Conservation (phyloP, 1,140 invertebrate species). For the Drosophila oshimai region DNA sequence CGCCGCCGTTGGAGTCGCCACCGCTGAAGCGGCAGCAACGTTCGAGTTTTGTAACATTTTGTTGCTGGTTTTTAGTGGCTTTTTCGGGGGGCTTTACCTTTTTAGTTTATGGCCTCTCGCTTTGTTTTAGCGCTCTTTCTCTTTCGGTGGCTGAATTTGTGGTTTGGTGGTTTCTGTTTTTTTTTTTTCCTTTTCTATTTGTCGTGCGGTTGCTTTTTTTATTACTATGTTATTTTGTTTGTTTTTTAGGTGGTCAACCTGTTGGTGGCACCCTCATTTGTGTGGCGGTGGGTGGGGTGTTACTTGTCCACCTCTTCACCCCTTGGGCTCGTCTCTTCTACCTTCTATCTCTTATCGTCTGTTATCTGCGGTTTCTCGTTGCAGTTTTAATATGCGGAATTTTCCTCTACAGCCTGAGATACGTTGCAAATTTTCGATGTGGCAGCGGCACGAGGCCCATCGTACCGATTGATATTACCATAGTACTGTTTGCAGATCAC, state of each 20-base stretch:
- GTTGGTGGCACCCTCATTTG: conserved; percentile 35
- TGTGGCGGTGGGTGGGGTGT: conserved; percentile 25
- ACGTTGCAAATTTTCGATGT: conserved; percentile 23
- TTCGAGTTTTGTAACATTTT: conserved; percentile 79
- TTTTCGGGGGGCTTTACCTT: background rate
- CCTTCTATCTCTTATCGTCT: background rate
- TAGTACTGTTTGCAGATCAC: conserved; percentile 20
- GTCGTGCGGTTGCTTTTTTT: conserved; percentile 14
- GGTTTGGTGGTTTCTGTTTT: conserved; percentile 33
- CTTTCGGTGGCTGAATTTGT: conserved; percentile 21
- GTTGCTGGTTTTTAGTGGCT: conserved; percentile 5
- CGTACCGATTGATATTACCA: conserved; percentile 37
- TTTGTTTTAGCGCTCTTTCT: conserved; percentile 12
- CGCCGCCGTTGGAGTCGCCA: conserved; percentile 42
- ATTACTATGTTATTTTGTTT: conserved; percentile 4
- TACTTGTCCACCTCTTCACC: background rate
- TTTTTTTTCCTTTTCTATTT: conserved; percentile 31
- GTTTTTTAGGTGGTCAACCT: conserved; percentile 29
- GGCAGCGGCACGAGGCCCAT: conserved; percentile 63
- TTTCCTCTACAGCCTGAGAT: conserved; percentile 28
- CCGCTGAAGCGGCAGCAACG: conserved; percentile 45
- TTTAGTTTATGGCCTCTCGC: conserved; percentile 3
- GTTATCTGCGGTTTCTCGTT: background rate
- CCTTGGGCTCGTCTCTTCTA: background rate
- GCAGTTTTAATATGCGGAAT: background rate